Evolutionary conservation across 2,888 invertebrate genomes (phyloP), one percentile per base, ranked within the genome.

Genomic region (Sinotaia quadrata): DNA sequence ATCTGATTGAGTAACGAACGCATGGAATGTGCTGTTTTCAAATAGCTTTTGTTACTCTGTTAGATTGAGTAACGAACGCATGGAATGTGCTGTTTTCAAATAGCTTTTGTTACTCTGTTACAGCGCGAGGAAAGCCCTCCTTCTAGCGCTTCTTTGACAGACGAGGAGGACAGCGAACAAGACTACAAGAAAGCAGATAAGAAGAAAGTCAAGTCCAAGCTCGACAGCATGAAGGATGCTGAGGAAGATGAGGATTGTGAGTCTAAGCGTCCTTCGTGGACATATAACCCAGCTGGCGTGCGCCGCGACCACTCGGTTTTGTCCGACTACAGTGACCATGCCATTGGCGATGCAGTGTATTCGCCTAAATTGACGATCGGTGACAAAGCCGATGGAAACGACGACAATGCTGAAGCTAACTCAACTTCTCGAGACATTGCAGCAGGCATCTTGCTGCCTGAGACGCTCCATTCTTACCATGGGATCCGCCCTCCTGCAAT

Each of bases 151-250:
- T 52, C 54, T 18, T 58, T 33, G 18, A 7, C 65, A 4, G 51
- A 63, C 12, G 65, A 65, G 18, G 69, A 69, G 15, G 69, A 69
- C 4, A 62, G 62, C 27, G 58, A 51, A 4, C 58, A 69, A 18
- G 58, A 69, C n/a, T 63, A 41, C 0, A 52, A 41, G 1, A 58
- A 24, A 1, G 65, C 49, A 5, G 1, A 2, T 54, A 18, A 31
- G 52, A 15, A 31, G n/a, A 18, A 12, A 5, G 12, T 21, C 27
- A 21, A 3, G 56, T 18, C 7, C 49, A 21, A n/a, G 36, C 15
- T 4, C n/a, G 7, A 18, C 24, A 24, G 8, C 18, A 4, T 31
- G 21, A 68, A 49, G 29, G 21, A 33, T 18, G 2, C 27, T 2
- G 66, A 62, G 12, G 56, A 61, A 1, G 61, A 51, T 8, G 33